Evolutionary conservation across 2,888 invertebrate species (phyloP), one percentile per base, ranked within the genome.

Genomic region (Amphipyra berbera): DNA sequence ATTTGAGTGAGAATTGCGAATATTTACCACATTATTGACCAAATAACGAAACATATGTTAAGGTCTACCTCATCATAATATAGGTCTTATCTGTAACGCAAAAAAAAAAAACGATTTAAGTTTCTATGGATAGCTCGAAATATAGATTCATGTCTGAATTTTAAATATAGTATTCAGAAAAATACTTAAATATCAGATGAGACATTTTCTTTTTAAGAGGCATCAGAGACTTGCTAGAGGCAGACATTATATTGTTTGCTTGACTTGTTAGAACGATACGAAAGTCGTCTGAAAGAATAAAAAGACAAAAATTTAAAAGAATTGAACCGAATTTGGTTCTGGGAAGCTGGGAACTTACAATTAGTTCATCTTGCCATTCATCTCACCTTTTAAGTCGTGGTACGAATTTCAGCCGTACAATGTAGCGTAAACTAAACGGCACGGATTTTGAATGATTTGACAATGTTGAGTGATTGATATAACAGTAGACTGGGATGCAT

Each of bases 151-250:
- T 41, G 14, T 13, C 8, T 21, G 5, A 38, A 13, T 7, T 7
- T 9, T 45, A 50, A 30, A 30, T 4, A 30, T 30, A 30, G 30
- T 7, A 30, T 30, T 30, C 30, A 7, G 6, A 30, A 30, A 30
- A 7, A 30, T 30, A 56, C 42, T 48, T 44, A 47, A 30, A 21
- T 52, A 37, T 37, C 7, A 15, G 35, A 35, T 55, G 50, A 55
- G 41, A 47, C 46, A 10, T 15, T 40, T 30, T 2, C 6, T 30
- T 21, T 30, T 30, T 30, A 30, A 30, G 14, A 1, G 4, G 1
- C 21, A n/a, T 14, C 2, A 37, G 71, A 63, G 72, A 65, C 38
- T 58, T 68, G 55, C 65, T 71, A 71, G 71, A 57, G 71, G 37
- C n/a, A 44, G 40, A 64, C 40, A 21, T 9, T 15, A 9, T 33